Percentiles rank a stretch among this genome's conserved stretches.
phyloP scores from a whole-genome alignment of 23 tunicate species.

The Clavelina lepadiformis region DNA sequence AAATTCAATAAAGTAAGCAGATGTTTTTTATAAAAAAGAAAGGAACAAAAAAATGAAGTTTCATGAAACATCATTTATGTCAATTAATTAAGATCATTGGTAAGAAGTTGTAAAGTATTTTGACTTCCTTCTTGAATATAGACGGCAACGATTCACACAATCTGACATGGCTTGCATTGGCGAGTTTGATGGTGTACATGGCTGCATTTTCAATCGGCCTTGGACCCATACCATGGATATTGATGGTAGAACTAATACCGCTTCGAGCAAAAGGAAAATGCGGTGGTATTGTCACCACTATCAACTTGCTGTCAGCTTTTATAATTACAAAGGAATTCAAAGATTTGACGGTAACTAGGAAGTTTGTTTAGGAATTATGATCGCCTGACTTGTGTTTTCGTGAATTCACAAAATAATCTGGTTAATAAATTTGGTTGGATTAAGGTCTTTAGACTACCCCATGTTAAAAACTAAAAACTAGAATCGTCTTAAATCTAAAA shows the following conservation, averaged over 20 bases:
- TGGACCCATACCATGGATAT: conserved; percentile 86
- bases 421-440: too few species aligned
- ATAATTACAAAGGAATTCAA: conserved; percentile 63
- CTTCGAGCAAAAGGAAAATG: conserved; percentile 69
- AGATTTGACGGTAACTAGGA: conserved; percentile 44
- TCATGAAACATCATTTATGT: neutral
- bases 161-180: conserved; percentile 67
- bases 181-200: conserved; percentile 71
- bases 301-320: conserved; percentile 54
- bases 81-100: neutral
- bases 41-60: neutral
- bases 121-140: neutral
- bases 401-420: too few species aligned
- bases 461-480: too few species aligned
- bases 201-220: conserved; percentile 83
- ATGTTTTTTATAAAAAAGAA: neutral
- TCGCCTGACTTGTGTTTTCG: neutral
- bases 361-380: neutral
- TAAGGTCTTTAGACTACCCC: too few species aligned
- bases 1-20: too few species aligned
- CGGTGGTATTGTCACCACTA: conserved; percentile 46
- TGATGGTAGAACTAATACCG: conserved; percentile 63
- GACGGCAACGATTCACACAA: conserved; percentile 29
- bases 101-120: neutral
- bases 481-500: too few species aligned